These are phyloP conservation scores for Empidonax alnorum DNA, from an alignment of 2,113 vertebrate species.

Conservation along the genomic window DNA sequence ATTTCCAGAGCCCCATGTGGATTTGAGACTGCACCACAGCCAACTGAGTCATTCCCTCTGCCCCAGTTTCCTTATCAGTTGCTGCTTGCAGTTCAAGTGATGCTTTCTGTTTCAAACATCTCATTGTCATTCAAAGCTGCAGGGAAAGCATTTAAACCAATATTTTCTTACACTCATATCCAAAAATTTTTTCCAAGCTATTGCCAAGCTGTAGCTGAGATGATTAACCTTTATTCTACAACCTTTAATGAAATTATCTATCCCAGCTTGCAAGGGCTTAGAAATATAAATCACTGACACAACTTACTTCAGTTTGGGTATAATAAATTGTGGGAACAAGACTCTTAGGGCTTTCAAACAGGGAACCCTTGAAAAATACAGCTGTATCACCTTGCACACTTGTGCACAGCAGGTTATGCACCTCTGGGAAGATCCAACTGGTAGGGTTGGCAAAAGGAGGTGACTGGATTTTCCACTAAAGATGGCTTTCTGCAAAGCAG, in stretches of 20 bases:
- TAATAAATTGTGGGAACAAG: neutral
- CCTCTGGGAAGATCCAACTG: neutral
- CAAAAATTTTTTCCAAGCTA: conserved; percentile 18
- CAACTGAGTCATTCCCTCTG: conserved; percentile 67
- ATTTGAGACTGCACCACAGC: conserved; percentile 39
- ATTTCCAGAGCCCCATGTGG: conserved; percentile 55
- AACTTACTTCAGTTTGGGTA: neutral
- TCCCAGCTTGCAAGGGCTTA: neutral
- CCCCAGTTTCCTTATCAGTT: conserved; percentile 62
- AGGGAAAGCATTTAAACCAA: conserved; percentile 34
- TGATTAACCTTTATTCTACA: conserved; percentile 33
- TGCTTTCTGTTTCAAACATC: conserved; percentile 42
- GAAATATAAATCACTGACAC: neutral
- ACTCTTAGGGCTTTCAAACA: neutral
- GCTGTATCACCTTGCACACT: neutral
- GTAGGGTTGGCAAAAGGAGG: neutral
- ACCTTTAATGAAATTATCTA: conserved; percentile 37
- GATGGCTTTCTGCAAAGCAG: neutral
- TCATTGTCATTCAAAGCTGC: conserved; percentile 61
- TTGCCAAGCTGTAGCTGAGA: conserved; percentile 3
- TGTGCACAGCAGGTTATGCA: fast-evolving
- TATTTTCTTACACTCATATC: neutral
- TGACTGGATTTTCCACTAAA: neutral
- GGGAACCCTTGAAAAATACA: neutral
- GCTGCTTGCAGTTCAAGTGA: conserved; percentile 45